Conservation (phyloP, 2,113 vertebrate genomes). For the Numida meleagris region DNA sequence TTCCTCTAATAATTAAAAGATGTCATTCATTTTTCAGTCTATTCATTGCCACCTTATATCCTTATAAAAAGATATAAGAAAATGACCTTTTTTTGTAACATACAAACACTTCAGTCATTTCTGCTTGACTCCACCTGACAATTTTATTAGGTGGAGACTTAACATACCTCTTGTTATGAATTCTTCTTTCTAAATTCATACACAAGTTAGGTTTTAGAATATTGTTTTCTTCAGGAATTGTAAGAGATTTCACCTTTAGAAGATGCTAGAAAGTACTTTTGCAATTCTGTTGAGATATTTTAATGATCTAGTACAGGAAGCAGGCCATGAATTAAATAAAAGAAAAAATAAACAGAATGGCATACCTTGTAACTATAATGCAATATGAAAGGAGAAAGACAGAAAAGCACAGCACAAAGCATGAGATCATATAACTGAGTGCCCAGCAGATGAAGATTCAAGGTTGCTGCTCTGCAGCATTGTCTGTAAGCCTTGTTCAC, state of each 20-base stretch:
- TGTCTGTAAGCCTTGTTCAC: neutral
- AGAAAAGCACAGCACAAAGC: neutral
- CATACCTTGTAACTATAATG: neutral
- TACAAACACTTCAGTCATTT: neutral
- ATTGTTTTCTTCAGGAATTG: neutral
- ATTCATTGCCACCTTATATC: neutral
- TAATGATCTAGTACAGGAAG: neutral
- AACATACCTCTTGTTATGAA: neutral
- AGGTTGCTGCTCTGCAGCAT: neutral
- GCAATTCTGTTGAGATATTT: neutral
- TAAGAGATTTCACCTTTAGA: neutral
- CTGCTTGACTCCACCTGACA: neutral
- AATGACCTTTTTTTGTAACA: neutral
- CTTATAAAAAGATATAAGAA: too few relatives aligned
- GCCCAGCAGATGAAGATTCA: constrained; percentile 8
- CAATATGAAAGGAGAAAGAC: neutral
- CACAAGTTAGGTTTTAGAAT: neutral
- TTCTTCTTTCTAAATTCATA: neutral
- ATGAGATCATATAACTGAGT: neutral
- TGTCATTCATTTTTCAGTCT: neutral
- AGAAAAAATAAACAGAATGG: neutral
- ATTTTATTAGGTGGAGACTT: neutral
- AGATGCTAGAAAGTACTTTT: constrained; percentile 15
- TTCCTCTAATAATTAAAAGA: neutral
- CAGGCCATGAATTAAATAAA: neutral